phyloP scores from a whole-genome alignment of 2,113 vertebrate species.

The Conger conger region DNA sequence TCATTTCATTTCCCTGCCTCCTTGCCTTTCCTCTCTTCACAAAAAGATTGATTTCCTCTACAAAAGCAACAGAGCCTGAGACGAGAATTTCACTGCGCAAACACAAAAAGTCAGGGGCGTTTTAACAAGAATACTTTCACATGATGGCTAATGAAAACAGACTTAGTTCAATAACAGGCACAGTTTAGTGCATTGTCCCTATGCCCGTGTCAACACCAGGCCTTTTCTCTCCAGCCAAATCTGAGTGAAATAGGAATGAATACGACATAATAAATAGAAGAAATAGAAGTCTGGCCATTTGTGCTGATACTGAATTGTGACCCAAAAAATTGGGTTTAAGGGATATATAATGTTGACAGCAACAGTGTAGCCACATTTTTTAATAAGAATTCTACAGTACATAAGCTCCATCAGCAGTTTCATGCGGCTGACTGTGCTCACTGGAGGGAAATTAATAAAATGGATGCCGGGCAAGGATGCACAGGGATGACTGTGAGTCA shows the following conservation, averaged over 20 bases:
- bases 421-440: not conserved
- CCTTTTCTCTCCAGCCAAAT: not conserved
- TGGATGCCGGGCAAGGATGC: not conserved
- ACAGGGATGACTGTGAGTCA: not conserved
- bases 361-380: not conserved
- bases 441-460: constrained; percentile 1
- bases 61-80: not conserved
- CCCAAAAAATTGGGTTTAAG: not conserved
- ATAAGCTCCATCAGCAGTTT: not conserved
- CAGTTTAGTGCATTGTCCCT: not conserved
- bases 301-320: not conserved
- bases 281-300: not conserved
- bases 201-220: too few relatives aligned
- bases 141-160: not conserved
- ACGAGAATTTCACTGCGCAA: not conserved
- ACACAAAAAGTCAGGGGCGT: not conserved
- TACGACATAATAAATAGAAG: too few relatives aligned
- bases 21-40: not conserved
- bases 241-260: not conserved
- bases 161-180: not conserved
- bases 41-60: not conserved
- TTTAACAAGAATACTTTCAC: not conserved
- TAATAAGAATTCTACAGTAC: not conserved
- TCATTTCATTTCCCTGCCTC: not conserved
- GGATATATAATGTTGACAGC: not conserved